Conservation (phyloP, 1,140 invertebrate genomes). For the Lycorma delicatula region DNA sequence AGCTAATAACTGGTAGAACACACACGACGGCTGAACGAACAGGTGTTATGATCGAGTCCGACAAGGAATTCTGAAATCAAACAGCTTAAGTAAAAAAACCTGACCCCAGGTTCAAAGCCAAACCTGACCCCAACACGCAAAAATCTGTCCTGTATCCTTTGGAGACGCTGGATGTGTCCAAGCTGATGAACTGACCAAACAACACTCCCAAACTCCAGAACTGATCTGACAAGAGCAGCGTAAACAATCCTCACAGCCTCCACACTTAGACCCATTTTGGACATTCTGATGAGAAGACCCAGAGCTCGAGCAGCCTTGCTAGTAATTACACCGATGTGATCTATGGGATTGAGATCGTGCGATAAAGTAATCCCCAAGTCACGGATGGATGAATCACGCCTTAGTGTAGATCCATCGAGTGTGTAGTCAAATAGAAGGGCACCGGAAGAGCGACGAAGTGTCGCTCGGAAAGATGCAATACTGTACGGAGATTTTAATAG, state of each 20-base stretch:
- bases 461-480: too few relatives aligned
- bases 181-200: neutral
- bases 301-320: neutral
- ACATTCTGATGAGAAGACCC: neutral
- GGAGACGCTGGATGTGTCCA: neutral
- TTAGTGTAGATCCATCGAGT: too few relatives aligned
- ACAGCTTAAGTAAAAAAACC: too few relatives aligned
- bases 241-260: neutral
- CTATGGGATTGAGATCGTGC: neutral
- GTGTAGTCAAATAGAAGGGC: too few relatives aligned
- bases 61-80: too few relatives aligned
- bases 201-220: constrained; percentile 5
- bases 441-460: too few relatives aligned
- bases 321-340: neutral
- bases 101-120: too few relatives aligned
- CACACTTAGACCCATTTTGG: neutral
- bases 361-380: neutral
- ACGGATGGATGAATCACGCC: constrained; percentile 1
- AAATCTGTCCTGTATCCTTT: neutral
- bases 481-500: too few relatives aligned
- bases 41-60: too few relatives aligned
- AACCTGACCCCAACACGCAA: neutral
- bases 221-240: neutral
- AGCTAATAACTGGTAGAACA: too few relatives aligned
- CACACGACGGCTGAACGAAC: too few relatives aligned